Evolutionary conservation across 2,113 vertebrate genomes (phyloP).

Genomic region (Uria lomvia): DNA sequence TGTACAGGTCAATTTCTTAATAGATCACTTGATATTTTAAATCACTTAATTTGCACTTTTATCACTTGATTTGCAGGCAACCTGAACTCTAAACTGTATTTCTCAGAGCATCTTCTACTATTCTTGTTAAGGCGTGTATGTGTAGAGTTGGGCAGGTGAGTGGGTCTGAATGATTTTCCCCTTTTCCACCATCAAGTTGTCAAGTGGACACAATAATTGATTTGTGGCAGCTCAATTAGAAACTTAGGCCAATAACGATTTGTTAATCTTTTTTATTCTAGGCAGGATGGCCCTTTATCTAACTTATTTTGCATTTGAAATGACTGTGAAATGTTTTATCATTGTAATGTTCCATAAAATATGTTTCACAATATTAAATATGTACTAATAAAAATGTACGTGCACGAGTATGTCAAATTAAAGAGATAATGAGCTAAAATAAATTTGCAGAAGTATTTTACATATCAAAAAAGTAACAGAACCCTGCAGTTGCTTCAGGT

Average conservation of each 20-base stretch:
- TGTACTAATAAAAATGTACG: neutral
- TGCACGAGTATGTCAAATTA: neutral
- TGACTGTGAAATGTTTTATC: neutral
- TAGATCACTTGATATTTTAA: neutral
- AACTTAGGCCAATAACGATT: neutral
- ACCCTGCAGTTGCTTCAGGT: neutral
- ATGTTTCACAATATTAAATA: neutral
- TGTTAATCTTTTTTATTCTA: neutral
- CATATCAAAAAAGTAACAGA: conserved; percentile 38
- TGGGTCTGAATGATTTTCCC: neutral
- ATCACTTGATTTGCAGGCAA: neutral
- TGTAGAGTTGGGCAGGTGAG: neutral
- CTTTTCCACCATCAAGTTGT: neutral
- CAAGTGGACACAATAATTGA: neutral
- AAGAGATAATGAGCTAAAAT: conserved; percentile 42
- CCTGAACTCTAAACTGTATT: neutral
- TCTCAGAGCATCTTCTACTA: neutral
- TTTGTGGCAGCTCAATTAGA: neutral
- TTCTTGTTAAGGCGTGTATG: neutral
- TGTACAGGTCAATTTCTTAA: neutral
- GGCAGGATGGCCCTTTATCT: neutral
- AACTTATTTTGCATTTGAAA: neutral
- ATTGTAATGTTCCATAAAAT: neutral
- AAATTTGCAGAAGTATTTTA: conserved; percentile 33
- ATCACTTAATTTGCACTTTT: neutral